Evolutionary conservation across 2,113 vertebrate species (phyloP).

Genomic region (Periophthalmus modestus): DNA sequence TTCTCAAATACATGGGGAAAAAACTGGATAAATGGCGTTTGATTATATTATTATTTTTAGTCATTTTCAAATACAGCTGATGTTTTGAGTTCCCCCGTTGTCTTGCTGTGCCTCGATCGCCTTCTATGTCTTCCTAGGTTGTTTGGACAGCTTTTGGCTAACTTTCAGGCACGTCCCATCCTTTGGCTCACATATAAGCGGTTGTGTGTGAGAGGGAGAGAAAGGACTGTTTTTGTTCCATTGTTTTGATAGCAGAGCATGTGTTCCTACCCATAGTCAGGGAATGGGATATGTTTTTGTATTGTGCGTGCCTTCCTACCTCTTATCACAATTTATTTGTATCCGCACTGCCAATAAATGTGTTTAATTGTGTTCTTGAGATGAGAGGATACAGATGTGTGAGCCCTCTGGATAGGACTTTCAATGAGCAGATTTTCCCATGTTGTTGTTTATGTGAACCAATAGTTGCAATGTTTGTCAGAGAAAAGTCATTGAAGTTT

Average conservation of each 20-base stretch:
- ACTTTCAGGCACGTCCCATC: conserved; percentile 1
- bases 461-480: too few species aligned
- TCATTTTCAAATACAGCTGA: not conserved
- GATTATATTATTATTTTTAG: not conserved
- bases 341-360: not conserved
- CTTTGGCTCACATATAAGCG: conserved; percentile 9
- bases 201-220: not conserved
- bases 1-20: too few species aligned
- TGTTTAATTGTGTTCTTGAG: not conserved
- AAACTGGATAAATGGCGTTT: not conserved
- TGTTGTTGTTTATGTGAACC: too few species aligned
- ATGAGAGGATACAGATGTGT: not conserved
- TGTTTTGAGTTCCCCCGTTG: not conserved
- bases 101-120: not conserved
- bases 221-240: conserved; percentile 33
- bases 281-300: conserved; percentile 40
- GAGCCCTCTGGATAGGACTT: not conserved
- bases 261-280: conserved; percentile 43
- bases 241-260: conserved; percentile 49
- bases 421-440: not conserved
- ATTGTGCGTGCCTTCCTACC: not conserved
- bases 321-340: conserved; percentile 6
- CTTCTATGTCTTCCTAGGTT: conserved; percentile 16
- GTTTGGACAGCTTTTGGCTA: conserved; percentile 31
- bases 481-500: too few species aligned